Evolutionary conservation across 64 coral and sea anemone genomes (phyloP).

Genomic region (Porites lutea): DNA sequence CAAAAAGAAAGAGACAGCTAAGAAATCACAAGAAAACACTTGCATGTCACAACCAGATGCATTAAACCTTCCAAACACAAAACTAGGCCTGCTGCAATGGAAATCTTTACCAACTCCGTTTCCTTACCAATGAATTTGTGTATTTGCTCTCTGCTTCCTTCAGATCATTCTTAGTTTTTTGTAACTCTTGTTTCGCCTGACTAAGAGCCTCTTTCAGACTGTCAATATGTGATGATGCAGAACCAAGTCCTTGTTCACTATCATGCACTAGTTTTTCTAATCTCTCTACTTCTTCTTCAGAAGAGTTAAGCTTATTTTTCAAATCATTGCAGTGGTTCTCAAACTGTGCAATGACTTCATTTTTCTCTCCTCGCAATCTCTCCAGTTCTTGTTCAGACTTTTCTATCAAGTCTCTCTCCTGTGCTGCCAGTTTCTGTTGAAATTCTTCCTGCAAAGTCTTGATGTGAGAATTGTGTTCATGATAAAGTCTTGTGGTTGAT

Average conservation of each 20-base stretch:
- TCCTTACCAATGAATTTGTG: slow-evolving; percentile 58
- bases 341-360: slow-evolving; percentile 70
- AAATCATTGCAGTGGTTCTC: slow-evolving; percentile 78
- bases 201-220: slow-evolving; percentile 69
- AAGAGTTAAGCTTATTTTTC: slow-evolving; percentile 72
- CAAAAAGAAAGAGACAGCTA: too few relatives aligned
- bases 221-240: slow-evolving; percentile 80
- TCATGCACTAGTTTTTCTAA: slow-evolving; percentile 75
- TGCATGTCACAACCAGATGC: too few relatives aligned
- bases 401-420: slow-evolving; percentile 55
- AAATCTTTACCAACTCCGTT: background rate
- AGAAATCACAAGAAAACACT: too few relatives aligned
- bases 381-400: slow-evolving; percentile 69
- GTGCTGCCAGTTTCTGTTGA: slow-evolving; percentile 41
- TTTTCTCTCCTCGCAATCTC: slow-evolving; percentile 70
- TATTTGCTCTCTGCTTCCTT: slow-evolving; percentile 58
- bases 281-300: slow-evolving; percentile 69
- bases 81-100: too few relatives aligned
- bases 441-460: slow-evolving; percentile 60
- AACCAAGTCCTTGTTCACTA: slow-evolving; percentile 92
- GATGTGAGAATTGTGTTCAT: slow-evolving; percentile 51
- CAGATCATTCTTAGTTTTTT: slow-evolving; percentile 62
- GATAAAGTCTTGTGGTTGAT: slow-evolving; percentile 36
- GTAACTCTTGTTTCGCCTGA: slow-evolving; percentile 62
- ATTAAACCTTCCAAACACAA: too few relatives aligned